Evolutionary conservation across 1,140 invertebrate species (phyloP).

Genomic region (Drosophila arawakana): DNA sequence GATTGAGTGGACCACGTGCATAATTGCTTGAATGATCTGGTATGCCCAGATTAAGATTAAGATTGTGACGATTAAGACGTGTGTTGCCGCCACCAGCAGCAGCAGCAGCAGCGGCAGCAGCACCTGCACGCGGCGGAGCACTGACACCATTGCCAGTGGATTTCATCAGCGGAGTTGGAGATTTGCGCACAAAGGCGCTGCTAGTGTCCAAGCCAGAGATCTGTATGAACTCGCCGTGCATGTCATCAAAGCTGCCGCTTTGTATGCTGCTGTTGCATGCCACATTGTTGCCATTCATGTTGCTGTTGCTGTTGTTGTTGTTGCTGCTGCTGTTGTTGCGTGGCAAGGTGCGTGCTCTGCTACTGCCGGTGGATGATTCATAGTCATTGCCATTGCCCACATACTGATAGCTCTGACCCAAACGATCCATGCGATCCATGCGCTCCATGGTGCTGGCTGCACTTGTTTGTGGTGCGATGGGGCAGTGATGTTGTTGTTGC

Average conservation of each 20-base stretch:
- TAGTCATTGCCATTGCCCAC: constrained; percentile 65
- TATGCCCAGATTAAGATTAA: constrained; percentile 81
- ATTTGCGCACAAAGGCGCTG: constrained; percentile 86
- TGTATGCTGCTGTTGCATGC: constrained; percentile 78
- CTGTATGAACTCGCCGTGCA: constrained; percentile 80
- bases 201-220: constrained; percentile 86
- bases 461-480: constrained; percentile 77
- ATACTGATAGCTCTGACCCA: constrained; percentile 54
- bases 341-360: constrained; percentile 67
- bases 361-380: constrained; percentile 55
- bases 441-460: constrained; percentile 82
- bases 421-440: constrained; percentile 58
- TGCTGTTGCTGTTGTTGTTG: constrained; percentile 73
- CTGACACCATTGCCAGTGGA: constrained; percentile 6
- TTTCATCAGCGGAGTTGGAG: constrained; percentile 85
- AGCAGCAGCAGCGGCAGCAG: constrained; percentile 10
- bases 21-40: constrained; percentile 82
- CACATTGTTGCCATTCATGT: constrained; percentile 50
- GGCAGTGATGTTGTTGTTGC: constrained; percentile 68
- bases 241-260: constrained; percentile 79
- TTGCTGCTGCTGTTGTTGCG: constrained; percentile 82
- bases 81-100: neutral
- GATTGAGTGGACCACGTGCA: constrained; percentile 78
- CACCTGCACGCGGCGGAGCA: constrained; percentile 5
- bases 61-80: constrained; percentile 60